phyloP scores from a whole-genome alignment of 2,888 invertebrate genomes.

The Ormyrus rosae region DNA sequence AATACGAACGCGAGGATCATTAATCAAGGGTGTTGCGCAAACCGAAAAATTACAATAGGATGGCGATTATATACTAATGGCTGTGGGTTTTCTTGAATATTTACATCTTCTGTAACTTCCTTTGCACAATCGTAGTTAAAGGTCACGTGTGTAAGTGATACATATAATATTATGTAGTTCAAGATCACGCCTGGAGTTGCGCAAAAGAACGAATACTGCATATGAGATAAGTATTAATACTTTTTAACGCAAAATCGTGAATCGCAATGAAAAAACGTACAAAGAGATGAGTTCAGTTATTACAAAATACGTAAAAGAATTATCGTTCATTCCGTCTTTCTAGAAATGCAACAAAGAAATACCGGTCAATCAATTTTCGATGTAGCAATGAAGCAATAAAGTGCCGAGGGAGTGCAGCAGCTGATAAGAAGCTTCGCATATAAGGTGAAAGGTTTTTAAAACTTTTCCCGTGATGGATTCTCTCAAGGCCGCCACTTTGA shows the following conservation, averaged over 20 bases:
- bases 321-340: no score
- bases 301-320: no score
- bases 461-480: constrained; percentile 26
- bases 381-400: not conserved
- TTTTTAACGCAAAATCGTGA: no score
- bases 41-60: not conserved
- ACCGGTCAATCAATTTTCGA: no score
- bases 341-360: no score
- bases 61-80: not conserved
- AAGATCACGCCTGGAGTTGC: not conserved
- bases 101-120: not conserved
- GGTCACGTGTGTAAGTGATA: not conserved
- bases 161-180: not conserved
- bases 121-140: constrained; percentile 3
- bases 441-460: constrained; percentile 39
- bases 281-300: no score
- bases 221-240: no score
- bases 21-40: no score
- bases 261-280: no score
- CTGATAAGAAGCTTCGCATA: constrained; percentile 5
- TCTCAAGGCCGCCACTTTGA: constrained; percentile 6
- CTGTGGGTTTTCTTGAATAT: constrained; percentile 16
- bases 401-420: not conserved
- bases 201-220: no score
- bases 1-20: no score